Base-by-base conservation (phyloP, 2,797 vertebrate genomes). In the Eidolon dupreanum region DNA sequence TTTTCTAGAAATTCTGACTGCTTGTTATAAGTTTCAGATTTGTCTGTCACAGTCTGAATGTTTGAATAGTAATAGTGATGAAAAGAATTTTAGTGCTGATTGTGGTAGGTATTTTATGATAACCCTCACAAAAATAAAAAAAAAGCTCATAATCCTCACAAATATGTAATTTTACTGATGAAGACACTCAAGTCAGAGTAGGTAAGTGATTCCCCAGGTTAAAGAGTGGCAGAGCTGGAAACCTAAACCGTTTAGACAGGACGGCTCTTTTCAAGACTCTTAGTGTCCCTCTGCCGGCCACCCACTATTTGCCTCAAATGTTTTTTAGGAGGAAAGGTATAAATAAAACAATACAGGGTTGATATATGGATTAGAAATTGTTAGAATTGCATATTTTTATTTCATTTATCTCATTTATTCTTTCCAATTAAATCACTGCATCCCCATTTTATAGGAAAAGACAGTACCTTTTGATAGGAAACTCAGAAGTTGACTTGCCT, bases 1-100 rank as follows among this genome's bases (percentile, higher is more conserved):
- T 95, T 88, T 79, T 92, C 61, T 86, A 86, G 82, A 88, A 90
- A 78, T 73, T 41, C 57, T 83, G 59, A 85, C 26, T 22, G 12
- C 26, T 66, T 8, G 8, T 55, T 71, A 19, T 24, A 33, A 87
- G 38, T 77, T 94, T 94, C 77, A 71, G 73, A 55, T 33, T 68
- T 65, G 31, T 78, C 68, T 26, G 22, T 65, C n/a, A 86, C 4
- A 53, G 8, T 82, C 19, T 88, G 43, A 74, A 75, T 86, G 61
- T 91, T 55, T 43, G 41, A 88, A 43, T 38, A 78, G 33, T 61
- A 57, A 92, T 65, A 20, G 28, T 38, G 49, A 75, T 38, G 20
- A 83, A 83, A 78, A 78, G 22, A 61, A 59, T 36, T 53, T 36
- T 59, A 41, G 33, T 61, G 13, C 33, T 38, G 43, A 22, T 61